A percentile compares a stretch with the other conserved stretches of the same genome.
Conservation (phyloP, 2,888 invertebrate genomes). For the Dascillus cervinus region DNA sequence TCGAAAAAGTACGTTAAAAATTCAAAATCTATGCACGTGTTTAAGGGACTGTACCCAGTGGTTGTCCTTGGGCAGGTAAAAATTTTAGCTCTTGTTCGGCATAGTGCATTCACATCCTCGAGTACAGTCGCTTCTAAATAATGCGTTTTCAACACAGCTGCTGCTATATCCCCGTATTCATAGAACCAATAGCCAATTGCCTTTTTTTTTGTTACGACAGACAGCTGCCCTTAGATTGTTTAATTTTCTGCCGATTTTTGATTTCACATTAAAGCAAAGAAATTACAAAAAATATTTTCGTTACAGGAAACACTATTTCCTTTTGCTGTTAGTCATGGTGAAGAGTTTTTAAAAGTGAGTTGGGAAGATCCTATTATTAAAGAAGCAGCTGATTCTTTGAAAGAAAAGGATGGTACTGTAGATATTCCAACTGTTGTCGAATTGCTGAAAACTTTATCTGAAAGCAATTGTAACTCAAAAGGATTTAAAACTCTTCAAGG, state of each 20-base stretch:
- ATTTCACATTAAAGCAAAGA: too few relatives aligned
- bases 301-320: conserved; percentile 68
- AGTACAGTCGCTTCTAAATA: conserved; percentile 35
- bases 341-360: conserved; percentile 59
- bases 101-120: conserved; percentile 38
- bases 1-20: too few relatives aligned
- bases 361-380: conserved; percentile 66
- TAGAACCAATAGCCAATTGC: neutral
- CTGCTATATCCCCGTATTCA: neutral
- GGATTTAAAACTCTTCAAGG: conserved; percentile 87
- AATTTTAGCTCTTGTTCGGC: conserved; percentile 33
- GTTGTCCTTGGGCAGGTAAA: conserved; percentile 42
- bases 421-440: conserved; percentile 52
- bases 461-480: conserved; percentile 67
- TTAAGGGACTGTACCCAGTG: conserved; percentile 16
- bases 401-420: conserved; percentile 47
- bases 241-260: too few relatives aligned
- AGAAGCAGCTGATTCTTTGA: conserved; percentile 56
- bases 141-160: conserved; percentile 7
- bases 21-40: neutral
- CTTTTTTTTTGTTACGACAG: too few relatives aligned
- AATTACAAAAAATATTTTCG: conserved; percentile 23
- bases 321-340: conserved; percentile 66
- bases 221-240: too few relatives aligned
- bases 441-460: conserved; percentile 76